Conservation (phyloP, 2,888 invertebrate species). For the Macaria notata region DNA sequence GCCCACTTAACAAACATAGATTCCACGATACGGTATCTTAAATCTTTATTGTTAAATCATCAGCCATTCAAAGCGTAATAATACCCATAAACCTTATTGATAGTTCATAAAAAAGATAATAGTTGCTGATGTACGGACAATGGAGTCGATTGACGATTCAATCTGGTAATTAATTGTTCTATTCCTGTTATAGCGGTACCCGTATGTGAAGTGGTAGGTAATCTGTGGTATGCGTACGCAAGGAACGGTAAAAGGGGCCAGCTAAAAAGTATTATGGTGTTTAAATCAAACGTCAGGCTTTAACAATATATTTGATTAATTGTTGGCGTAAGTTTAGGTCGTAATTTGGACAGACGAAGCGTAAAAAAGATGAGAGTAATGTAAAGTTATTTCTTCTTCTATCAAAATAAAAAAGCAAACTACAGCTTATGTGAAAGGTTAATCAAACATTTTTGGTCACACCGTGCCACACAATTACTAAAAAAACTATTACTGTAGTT, state of each 20-base stretch:
- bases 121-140: slow-evolving; percentile 50
- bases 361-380: too few relatives aligned
- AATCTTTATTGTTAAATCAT: slow-evolving; percentile 27
- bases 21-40: slow-evolving; percentile 11
- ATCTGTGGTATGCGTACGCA: slow-evolving; percentile 46
- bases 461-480: too few relatives aligned
- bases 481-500: too few relatives aligned
- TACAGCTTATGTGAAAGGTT: too few relatives aligned
- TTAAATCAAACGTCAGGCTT: too few relatives aligned
- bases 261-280: neutral
- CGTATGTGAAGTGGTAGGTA: slow-evolving; percentile 40
- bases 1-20: slow-evolving; percentile 1
- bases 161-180: slow-evolving; percentile 65
- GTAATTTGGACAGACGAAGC: too few relatives aligned
- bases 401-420: too few relatives aligned
- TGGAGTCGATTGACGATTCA: slow-evolving; percentile 58
- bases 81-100: slow-evolving; percentile 35
- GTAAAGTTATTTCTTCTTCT: too few relatives aligned
- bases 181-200: slow-evolving; percentile 56
- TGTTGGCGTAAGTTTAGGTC: too few relatives aligned
- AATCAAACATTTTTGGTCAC: too few relatives aligned
- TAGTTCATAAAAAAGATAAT: slow-evolving; percentile 44
- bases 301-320: too few relatives aligned
- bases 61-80: slow-evolving; percentile 29
- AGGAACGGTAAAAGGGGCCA: neutral